phyloP scores from a whole-genome alignment of 2,888 invertebrate species.

The Buathra laborator region DNA sequence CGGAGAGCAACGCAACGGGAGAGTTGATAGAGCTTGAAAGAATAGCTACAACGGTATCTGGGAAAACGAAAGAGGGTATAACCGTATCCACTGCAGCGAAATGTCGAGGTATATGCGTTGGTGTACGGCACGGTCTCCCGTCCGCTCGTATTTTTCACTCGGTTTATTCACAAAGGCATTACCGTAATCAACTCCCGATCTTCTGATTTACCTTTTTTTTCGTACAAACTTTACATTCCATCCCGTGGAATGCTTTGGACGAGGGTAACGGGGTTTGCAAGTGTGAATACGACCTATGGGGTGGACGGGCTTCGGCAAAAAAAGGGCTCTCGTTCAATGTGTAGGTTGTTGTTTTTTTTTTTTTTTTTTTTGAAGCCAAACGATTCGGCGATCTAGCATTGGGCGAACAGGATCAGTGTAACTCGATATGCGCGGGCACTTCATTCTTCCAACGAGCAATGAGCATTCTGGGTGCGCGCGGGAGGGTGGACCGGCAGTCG shows the following conservation, averaged over 20 bases:
- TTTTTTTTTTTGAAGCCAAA: conserved; percentile 26
- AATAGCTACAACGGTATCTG: conserved; percentile 28
- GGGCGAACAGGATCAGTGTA: conserved; percentile 63
- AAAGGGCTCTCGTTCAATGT: conserved; percentile 12
- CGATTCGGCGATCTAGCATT: conserved; percentile 35
- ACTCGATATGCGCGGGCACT: conserved; percentile 69
- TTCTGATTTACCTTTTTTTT: conserved; percentile 43
- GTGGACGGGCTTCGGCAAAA: not conserved
- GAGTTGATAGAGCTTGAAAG: conserved; percentile 44
- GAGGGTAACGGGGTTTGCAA: not conserved
- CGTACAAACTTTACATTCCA: conserved; percentile 31
- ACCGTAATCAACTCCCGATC: conserved; percentile 55
- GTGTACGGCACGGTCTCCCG: not conserved
- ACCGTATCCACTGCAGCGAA: conserved; percentile 23
- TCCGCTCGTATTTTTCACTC: conserved; percentile 51
- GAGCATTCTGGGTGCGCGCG: conserved; percentile 43
- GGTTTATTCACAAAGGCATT: conserved; percentile 53
- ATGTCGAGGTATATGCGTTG: not conserved
- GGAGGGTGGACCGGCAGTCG: conserved; percentile 9
- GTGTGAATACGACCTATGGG: conserved; percentile 13
- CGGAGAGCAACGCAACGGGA: not conserved
- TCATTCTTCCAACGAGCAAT: conserved; percentile 57
- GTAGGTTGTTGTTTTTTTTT: conserved; percentile 22
- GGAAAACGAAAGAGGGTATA: conserved; percentile 25
- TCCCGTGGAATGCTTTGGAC: not conserved